A percentile compares a stretch with the other conserved stretches of the same genome.
These are phyloP conservation scores for Pararge aegeria DNA, from an alignment of 1,140 invertebrate species.

Conservation along the genomic window DNA sequence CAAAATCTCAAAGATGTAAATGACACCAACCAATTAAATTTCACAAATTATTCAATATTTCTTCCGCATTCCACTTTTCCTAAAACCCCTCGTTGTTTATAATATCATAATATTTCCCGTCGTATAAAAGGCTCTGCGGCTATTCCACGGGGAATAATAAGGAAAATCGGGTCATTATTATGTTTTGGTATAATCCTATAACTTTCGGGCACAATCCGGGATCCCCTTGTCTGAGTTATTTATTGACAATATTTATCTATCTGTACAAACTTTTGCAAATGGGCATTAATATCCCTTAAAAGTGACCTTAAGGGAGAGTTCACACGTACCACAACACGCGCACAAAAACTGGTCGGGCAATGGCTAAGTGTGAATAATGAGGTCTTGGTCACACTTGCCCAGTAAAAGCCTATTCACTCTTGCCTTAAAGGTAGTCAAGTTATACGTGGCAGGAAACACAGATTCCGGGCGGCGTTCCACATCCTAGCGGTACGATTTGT, in stretches of 20 bases:
- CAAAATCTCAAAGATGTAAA: background rate
- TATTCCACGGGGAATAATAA: constrained; percentile 19
- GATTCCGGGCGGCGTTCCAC: too few relatives aligned
- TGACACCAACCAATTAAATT: background rate
- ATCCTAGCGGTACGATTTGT: too few relatives aligned
- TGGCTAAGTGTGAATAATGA: too few relatives aligned
- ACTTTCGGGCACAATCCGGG: constrained; percentile 23
- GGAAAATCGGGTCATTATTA: constrained; percentile 41
- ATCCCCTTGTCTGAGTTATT: constrained; percentile 24
- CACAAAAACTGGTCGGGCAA: too few relatives aligned
- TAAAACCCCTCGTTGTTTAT: background rate
- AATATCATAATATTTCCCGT: background rate
- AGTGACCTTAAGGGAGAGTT: too few relatives aligned
- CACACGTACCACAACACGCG: too few relatives aligned
- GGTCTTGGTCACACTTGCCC: too few relatives aligned
- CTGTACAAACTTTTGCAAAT: background rate
- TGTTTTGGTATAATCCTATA: constrained; percentile 38
- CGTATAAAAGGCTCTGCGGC: background rate
- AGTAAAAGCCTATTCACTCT: too few relatives aligned
- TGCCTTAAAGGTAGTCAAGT: too few relatives aligned
- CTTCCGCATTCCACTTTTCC: background rate
- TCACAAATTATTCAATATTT: background rate
- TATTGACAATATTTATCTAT: constrained; percentile 19
- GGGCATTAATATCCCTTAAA: too few relatives aligned
- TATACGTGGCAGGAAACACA: too few relatives aligned